Conservation (phyloP, 2,113 vertebrate genomes). For the Onychorhynchus coronatus region DNA sequence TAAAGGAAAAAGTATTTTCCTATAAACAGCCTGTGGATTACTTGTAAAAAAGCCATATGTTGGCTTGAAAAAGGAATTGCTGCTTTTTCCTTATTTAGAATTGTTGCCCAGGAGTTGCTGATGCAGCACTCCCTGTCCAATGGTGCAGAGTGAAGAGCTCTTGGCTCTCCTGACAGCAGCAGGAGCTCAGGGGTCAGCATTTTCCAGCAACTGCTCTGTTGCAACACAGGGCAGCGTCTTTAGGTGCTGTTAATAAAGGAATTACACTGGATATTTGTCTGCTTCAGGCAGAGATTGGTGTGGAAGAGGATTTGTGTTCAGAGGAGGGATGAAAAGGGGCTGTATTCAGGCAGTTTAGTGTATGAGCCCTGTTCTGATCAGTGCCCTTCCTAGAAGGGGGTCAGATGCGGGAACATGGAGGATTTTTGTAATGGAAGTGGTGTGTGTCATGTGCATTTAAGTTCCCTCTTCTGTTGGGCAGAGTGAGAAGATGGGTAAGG, state of each 20-base stretch:
- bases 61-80: not conserved
- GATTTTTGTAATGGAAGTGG: not conserved
- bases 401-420: not conserved
- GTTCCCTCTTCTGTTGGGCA: not conserved
- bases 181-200: not conserved
- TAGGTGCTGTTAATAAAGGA: not conserved
- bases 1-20: not conserved
- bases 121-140: not conserved
- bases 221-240: not conserved
- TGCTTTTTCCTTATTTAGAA: conserved; percentile 33
- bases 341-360: not conserved
- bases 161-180: not conserved
- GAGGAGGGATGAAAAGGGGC: not conserved
- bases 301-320: not conserved
- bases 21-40: not conserved
- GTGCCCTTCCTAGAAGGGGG: not conserved
- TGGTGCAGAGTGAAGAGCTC: not conserved
- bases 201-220: not conserved
- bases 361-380: not conserved
- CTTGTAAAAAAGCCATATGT: conserved; percentile 6
- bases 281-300: not conserved
- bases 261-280: not conserved
- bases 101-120: not conserved
- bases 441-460: not conserved
- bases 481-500: not conserved